These are phyloP conservation scores for Daphoenositta chrysoptera DNA, from an alignment of 2,113 vertebrate genomes.

Conservation along the genomic window DNA sequence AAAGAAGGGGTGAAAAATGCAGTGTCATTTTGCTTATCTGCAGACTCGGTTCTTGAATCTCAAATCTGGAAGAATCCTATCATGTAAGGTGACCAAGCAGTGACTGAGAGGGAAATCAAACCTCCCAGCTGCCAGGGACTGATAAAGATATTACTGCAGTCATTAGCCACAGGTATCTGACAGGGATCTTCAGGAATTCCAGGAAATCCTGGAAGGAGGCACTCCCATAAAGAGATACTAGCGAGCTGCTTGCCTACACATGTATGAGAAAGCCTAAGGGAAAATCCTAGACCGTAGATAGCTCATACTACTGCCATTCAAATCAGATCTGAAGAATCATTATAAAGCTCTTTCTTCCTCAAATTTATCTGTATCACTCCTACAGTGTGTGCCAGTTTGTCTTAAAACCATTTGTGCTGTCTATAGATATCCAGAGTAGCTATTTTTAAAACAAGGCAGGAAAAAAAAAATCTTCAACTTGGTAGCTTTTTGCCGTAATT, in stretches of 20 bases:
- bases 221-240: background rate
- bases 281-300: background rate
- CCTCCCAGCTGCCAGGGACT: background rate
- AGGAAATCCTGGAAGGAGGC: background rate
- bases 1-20: background rate
- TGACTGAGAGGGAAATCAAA: background rate
- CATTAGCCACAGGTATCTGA: background rate
- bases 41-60: background rate
- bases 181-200: background rate
- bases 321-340: background rate
- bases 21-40: constrained; percentile 25
- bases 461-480: background rate
- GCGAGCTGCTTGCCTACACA: background rate
- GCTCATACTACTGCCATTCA: background rate
- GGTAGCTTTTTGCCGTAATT: background rate
- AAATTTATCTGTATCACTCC: background rate
- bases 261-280: background rate
- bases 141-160: background rate
- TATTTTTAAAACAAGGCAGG: background rate
- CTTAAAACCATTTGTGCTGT: background rate
- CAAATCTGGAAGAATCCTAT: background rate
- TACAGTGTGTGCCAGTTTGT: background rate
- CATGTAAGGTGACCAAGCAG: background rate
- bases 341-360: background rate
- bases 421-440: background rate